These are phyloP conservation scores for Psammodynastes pulverulentus DNA, from an alignment of 2,113 vertebrate species.

Conservation along the genomic window DNA sequence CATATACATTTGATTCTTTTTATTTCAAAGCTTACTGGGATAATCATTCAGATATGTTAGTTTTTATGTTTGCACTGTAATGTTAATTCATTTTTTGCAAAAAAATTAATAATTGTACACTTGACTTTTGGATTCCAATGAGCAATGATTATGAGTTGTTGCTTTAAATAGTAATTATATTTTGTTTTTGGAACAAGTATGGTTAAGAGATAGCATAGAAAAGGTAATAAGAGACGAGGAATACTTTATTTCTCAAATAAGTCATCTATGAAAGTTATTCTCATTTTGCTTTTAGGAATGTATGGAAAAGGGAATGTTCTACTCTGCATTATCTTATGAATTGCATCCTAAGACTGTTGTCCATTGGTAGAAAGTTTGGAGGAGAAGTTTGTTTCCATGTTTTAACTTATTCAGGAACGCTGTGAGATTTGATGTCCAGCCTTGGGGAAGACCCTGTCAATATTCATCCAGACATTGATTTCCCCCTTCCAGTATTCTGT, in stretches of 20 bases:
- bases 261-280: neutral
- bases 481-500: neutral
- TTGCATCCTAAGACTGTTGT: neutral
- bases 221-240: neutral
- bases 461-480: neutral
- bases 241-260: neutral
- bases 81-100: neutral
- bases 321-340: neutral
- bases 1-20: neutral
- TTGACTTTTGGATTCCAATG: neutral
- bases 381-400: neutral
- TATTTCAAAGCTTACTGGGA: neutral
- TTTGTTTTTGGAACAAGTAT: neutral
- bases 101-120: neutral
- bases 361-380: neutral
- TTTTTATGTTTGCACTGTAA: neutral
- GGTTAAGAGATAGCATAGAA: neutral
- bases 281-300: neutral
- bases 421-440: neutral
- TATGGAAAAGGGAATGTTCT: too few species aligned
- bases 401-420: neutral
- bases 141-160: neutral
- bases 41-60: neutral
- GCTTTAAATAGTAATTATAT: neutral
- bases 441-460: neutral